A percentile compares a stretch with the other conserved stretches of the same genome.
Evolutionary conservation across 2,888 invertebrate species (phyloP).

Genomic region (Minunthozetes semirufus): DNA sequence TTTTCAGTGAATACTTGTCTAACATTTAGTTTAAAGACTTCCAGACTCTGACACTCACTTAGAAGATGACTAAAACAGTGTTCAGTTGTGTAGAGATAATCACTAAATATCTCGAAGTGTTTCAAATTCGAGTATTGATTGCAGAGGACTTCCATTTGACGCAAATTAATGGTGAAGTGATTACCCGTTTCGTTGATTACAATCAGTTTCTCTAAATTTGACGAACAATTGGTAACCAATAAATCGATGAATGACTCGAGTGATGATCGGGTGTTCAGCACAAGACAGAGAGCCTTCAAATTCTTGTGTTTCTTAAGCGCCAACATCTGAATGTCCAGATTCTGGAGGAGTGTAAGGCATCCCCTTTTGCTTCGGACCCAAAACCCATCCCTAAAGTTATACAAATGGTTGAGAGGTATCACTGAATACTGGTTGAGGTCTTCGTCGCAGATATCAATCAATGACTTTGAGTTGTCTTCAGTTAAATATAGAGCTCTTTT

Average conservation of each 20-base stretch:
- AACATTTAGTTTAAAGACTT: not conserved
- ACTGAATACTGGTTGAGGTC: not conserved
- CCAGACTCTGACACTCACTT: not conserved
- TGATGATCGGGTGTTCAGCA: too few species aligned
- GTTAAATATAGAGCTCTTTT: not conserved
- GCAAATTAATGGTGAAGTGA: not conserved
- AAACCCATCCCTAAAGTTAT: not conserved
- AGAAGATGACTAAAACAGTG: not conserved
- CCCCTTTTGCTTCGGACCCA: not conserved
- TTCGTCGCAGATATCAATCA: not conserved
- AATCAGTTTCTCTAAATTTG: not conserved
- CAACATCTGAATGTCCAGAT: not conserved
- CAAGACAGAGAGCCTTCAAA: not conserved
- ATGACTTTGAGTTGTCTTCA: not conserved
- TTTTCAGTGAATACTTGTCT: not conserved
- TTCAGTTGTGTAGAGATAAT: not conserved
- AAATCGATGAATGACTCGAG: not conserved
- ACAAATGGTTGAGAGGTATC: not conserved
- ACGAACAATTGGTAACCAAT: not conserved
- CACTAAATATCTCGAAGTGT: not conserved
- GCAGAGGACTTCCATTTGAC: not conserved
- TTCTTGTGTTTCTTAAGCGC: not conserved
- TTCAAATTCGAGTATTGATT: not conserved
- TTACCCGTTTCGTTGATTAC: not conserved
- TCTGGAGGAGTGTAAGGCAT: not conserved